Percentiles rank a stretch among this genome's conserved stretches.
These are phyloP conservation scores for Lycia hirtaria DNA, from an alignment of 2,888 invertebrate genomes.

Conservation along the genomic window DNA sequence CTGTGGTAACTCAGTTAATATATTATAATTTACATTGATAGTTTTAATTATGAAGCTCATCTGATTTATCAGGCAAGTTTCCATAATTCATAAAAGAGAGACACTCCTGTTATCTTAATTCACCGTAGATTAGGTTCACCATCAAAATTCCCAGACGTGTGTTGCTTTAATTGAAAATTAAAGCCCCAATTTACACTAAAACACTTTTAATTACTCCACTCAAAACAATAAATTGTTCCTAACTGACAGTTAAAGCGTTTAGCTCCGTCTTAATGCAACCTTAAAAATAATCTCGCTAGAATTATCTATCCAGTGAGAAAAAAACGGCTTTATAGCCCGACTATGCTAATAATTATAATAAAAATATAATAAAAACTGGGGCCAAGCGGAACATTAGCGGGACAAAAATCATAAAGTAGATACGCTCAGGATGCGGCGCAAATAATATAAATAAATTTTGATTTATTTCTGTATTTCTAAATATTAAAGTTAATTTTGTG, in stretches of 20 bases:
- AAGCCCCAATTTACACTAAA: constrained; percentile 13
- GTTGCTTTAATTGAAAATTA: constrained; percentile 6
- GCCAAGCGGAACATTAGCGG: constrained; percentile 25
- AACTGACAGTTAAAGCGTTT: constrained; percentile 30
- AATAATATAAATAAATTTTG: constrained; percentile 11
- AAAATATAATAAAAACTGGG: constrained; percentile 42
- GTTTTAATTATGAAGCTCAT: too few species aligned
- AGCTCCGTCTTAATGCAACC: constrained; percentile 28
- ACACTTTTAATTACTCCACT: constrained; percentile 19
- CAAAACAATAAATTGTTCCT: constrained; percentile 29
- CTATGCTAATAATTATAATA: constrained; percentile 55
- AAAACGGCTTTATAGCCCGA: constrained; percentile 41
- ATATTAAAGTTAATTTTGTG: constrained; percentile 9
- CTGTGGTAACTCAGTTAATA: too few species aligned
- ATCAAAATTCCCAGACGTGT: constrained; percentile 11
- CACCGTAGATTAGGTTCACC: neutral
- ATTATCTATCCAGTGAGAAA: constrained; percentile 23
- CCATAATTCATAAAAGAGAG: too few species aligned
- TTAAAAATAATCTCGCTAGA: constrained; percentile 29
- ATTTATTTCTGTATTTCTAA: constrained; percentile 12
- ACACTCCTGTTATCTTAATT: neutral
- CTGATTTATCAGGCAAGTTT: too few species aligned
- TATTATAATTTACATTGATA: too few species aligned
- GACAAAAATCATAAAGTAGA: constrained; percentile 28
- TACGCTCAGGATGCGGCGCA: constrained; percentile 27